phyloP scores from a whole-genome alignment of 2,888 invertebrate species.

The Pristionchus maxplancki region DNA sequence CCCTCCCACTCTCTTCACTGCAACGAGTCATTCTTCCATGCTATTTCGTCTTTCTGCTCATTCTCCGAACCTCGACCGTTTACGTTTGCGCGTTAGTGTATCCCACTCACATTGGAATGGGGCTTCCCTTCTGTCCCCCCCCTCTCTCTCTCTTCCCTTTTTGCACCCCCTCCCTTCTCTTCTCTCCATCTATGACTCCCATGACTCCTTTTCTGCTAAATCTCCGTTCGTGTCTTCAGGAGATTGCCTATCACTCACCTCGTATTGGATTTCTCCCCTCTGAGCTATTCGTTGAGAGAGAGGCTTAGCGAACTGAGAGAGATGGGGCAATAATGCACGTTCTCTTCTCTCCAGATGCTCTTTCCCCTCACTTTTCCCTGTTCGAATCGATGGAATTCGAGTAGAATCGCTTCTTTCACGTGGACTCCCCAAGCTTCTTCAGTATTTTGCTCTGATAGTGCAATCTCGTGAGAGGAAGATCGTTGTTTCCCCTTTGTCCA shows the following conservation, averaged over 20 bases:
- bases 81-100: not conserved
- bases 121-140: not conserved
- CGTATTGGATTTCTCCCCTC: constrained; percentile 12
- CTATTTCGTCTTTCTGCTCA: not conserved
- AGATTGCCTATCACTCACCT: not conserved
- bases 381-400: not conserved
- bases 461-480: not conserved
- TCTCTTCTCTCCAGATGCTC: constrained; percentile 10
- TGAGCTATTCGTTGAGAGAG: constrained; percentile 7
- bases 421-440: not conserved
- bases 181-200: not conserved
- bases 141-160: not conserved
- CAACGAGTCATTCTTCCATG: not conserved
- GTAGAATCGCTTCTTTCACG: not conserved
- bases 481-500: not conserved
- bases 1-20: not conserved
- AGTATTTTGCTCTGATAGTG: not conserved
- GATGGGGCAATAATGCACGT: not conserved
- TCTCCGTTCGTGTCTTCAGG: not conserved
- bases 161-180: not conserved
- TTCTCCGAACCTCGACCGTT: not conserved
- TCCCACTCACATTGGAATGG: not conserved
- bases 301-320: not conserved
- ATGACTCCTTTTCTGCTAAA: not conserved
- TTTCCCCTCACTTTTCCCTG: not conserved